Conservation (phyloP, 2,888 invertebrate species). For the Sturmia bella region DNA sequence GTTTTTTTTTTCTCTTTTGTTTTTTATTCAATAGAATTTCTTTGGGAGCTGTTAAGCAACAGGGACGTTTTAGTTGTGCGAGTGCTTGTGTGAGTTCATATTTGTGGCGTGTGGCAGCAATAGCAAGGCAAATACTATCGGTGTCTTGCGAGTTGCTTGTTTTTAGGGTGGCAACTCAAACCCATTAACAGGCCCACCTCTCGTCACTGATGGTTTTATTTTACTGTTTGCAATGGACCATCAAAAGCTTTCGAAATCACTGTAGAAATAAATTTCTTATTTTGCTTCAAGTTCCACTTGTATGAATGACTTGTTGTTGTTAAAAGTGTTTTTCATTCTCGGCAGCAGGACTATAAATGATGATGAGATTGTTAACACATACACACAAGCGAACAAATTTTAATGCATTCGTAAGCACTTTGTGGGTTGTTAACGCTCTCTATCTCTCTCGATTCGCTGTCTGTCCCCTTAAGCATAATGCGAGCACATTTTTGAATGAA, state of each 20-base stretch:
- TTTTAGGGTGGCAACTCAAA: conserved; percentile 61
- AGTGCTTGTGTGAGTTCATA: conserved; percentile 37
- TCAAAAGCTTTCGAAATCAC: conserved; percentile 62
- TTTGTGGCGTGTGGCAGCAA: conserved; percentile 67
- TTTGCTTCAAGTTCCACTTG: conserved; percentile 50
- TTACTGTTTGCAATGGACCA: conserved; percentile 28
- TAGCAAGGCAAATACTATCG: conserved; percentile 53
- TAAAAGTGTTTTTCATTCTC: conserved; percentile 18
- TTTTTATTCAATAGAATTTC: conserved; percentile 1
- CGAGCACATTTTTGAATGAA: conserved; percentile 70
- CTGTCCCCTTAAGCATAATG: conserved; percentile 79
- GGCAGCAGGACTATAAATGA: conserved; percentile 28
- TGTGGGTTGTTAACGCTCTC: conserved; percentile 81
- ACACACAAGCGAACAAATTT: conserved; percentile 14
- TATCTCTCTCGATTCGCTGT: too few relatives aligned
- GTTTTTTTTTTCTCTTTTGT: conserved; percentile 20
- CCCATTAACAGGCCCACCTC: conserved; percentile 60
- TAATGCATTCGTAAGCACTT: conserved; percentile 77
- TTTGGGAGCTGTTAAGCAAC: conserved; percentile 59
- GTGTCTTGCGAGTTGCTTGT: conserved; percentile 18
- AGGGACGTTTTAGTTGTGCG: conserved; percentile 58
- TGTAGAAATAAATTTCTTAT: conserved; percentile 53
- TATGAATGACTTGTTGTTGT: conserved; percentile 45
- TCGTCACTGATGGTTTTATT: conserved; percentile 17
- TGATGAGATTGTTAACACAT: conserved; percentile 42